Percentiles rank a stretch among this genome's conserved stretches.
Evolutionary conservation across 2,113 vertebrate species (phyloP).

Genomic region (Colinus virginianus): DNA sequence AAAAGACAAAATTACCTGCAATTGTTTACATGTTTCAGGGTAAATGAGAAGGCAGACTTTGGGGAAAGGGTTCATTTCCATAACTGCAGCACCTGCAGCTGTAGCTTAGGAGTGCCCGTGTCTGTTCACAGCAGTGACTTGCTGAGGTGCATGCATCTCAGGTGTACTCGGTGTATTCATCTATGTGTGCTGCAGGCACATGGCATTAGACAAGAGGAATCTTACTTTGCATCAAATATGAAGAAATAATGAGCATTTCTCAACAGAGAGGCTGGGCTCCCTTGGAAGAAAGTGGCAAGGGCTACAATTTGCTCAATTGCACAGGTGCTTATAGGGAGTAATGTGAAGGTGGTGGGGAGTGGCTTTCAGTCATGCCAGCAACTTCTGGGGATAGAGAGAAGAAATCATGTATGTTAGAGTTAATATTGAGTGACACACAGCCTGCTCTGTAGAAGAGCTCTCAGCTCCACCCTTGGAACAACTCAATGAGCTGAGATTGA

Average conservation of each 20-base stretch:
- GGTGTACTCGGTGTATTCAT: not conserved
- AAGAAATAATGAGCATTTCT: not conserved
- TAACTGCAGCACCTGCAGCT: not conserved
- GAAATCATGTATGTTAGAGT: not conserved
- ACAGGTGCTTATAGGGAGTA: rapidly evolving
- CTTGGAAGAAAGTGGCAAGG: not conserved
- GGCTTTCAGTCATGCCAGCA: not conserved
- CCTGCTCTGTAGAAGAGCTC: not conserved
- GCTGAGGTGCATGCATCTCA: not conserved
- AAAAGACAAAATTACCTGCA: not conserved
- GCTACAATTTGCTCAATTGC: not conserved
- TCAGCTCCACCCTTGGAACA: not conserved
- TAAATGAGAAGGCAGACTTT: not conserved
- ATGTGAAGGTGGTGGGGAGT: not conserved
- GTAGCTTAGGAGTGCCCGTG: not conserved
- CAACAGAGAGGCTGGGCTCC: not conserved
- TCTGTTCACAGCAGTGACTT: not conserved
- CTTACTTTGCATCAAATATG: not conserved
- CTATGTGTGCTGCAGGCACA: rapidly evolving
- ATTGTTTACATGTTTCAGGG: not conserved
- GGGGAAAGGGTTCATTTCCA: not conserved
- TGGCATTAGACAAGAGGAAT: not conserved
- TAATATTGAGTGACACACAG: not conserved
- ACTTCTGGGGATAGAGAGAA: not conserved
- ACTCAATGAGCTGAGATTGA: not conserved